phyloP scores from a whole-genome alignment of 30 jellyfish, hydroid and myxozoan genomes.

The Clytia hemisphaerica region DNA sequence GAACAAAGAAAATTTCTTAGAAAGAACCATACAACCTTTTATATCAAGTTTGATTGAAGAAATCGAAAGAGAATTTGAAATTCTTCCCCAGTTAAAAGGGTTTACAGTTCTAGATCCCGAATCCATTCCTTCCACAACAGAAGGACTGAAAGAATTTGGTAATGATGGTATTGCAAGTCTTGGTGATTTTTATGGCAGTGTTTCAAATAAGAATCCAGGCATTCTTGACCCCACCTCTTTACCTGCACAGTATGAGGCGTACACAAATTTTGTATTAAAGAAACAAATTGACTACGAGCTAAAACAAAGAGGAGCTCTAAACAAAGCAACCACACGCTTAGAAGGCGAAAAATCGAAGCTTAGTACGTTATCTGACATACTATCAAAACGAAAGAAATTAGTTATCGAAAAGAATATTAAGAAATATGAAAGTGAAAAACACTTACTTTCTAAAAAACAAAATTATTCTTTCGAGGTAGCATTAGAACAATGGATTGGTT shows the following conservation, averaged over 20 bases:
- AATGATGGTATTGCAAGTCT: not conserved
- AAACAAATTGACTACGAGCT: slow-evolving; percentile 75
- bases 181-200: not conserved
- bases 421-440: too few species aligned
- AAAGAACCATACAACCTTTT: not conserved
- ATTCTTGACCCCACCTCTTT: too few species aligned
- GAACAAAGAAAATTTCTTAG: not conserved
- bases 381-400: too few species aligned
- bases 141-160: not conserved
- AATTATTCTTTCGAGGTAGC: too few species aligned
- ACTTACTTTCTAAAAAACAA: too few species aligned
- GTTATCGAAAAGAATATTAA: too few species aligned
- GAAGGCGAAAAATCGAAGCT: too few species aligned
- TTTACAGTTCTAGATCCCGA: not conserved
- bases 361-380: too few species aligned
- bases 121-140: not conserved
- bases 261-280: slow-evolving; percentile 63
- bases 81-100: not conserved
- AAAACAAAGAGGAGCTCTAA: slow-evolving; percentile 61
- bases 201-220: slow-evolving; percentile 57
- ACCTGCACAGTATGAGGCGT: slow-evolving; percentile 56
- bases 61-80: not conserved
- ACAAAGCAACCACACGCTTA: slow-evolving; percentile 53
- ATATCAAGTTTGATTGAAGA: too few species aligned
- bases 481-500: too few species aligned